Evolutionary conservation across 1,140 invertebrate species (phyloP).

Genomic region (Lepidurus arcticus): DNA sequence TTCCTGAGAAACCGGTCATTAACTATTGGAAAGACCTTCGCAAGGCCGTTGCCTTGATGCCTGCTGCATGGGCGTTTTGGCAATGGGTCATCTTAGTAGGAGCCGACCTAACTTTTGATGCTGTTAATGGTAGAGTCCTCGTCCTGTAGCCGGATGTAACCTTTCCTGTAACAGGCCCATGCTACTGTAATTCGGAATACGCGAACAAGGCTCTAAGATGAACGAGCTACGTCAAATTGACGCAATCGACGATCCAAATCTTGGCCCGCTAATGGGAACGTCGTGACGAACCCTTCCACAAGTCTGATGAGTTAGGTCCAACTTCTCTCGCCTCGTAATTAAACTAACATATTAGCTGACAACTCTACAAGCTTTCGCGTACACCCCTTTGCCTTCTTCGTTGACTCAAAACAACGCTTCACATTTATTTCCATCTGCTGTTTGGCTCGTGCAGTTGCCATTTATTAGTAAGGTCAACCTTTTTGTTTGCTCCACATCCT

Average conservation of each 20-base stretch:
- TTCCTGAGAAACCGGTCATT: background rate
- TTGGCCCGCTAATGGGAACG: background rate
- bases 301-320: background rate
- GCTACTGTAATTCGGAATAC: background rate
- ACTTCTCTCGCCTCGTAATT: background rate
- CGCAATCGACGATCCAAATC: background rate
- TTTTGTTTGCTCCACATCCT: background rate
- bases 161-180: background rate
- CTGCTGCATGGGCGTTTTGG: background rate
- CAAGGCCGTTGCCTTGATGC: constrained; percentile 8
- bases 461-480: background rate
- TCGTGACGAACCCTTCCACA: constrained; percentile 3
- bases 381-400: background rate
- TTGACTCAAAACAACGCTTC: background rate
- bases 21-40: background rate
- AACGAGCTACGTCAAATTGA: background rate
- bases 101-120: background rate
- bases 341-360: constrained; percentile 7
- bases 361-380: background rate
- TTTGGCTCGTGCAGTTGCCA: background rate
- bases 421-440: background rate
- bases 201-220: background rate
- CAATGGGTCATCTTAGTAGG: background rate
- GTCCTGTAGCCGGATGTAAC: constrained; percentile 13
- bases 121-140: background rate